Conservation (phyloP, 2,113 vertebrate genomes). For the Corvus hawaiiensis region DNA sequence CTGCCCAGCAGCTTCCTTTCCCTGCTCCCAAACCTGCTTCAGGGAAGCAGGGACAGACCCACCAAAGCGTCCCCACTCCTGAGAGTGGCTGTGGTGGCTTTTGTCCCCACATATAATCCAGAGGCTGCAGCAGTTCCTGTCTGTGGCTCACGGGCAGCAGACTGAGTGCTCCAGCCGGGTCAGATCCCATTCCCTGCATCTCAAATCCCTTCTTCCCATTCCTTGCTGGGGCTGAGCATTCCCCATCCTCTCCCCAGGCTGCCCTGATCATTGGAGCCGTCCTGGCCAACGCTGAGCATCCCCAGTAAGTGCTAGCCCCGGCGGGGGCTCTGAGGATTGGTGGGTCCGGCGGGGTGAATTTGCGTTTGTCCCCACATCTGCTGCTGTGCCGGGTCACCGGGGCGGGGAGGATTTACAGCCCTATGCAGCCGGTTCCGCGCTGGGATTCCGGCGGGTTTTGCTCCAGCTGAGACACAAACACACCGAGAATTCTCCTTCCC, state of each 20-base stretch:
- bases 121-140: neutral
- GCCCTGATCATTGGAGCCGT: neutral
- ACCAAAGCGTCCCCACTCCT: neutral
- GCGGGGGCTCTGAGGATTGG: fast-evolving
- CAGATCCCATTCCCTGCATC: neutral
- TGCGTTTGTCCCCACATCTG: fast-evolving
- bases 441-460: neutral
- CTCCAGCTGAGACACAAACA: neutral
- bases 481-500: neutral
- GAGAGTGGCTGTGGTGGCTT: neutral
- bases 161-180: fast-evolving
- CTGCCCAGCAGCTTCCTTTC: neutral
- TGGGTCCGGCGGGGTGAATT: fast-evolving
- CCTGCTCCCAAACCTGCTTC: neutral
- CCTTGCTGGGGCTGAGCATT: neutral
- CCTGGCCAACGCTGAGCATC: neutral
- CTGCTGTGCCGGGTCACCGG: neutral
- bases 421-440: neutral
- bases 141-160: neutral
- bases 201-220: neutral
- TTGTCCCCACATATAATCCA: fast-evolving
- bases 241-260: neutral
- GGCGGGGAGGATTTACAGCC: neutral
- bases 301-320: neutral
- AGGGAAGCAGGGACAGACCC: neutral